Conservation (phyloP, 1,140 invertebrate species). For the Dendrolimus punctatus region DNA sequence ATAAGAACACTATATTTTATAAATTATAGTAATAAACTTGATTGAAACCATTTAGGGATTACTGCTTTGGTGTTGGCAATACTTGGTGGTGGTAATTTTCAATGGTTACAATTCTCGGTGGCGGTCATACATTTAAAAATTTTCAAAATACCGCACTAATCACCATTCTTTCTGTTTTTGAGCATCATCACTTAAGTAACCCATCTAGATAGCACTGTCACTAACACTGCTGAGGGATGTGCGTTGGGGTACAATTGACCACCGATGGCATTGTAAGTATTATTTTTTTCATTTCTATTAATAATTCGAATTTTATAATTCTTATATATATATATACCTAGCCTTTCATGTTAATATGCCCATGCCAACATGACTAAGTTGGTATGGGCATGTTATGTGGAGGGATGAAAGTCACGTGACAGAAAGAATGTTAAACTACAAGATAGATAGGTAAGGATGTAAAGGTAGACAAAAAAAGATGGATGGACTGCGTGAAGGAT, state of each 20-base stretch:
- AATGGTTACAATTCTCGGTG: background rate
- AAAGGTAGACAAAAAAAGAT: too few species aligned
- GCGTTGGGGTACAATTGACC: conserved; percentile 6
- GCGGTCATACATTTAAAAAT: background rate
- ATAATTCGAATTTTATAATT: too few species aligned
- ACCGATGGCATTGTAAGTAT: conserved; percentile 32
- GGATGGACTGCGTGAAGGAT: too few species aligned
- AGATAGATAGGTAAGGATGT: too few species aligned
- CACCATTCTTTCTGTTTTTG: conserved; percentile 39
- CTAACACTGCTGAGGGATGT: conserved; percentile 15
- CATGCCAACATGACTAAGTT: too few species aligned
- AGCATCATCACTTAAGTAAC: conserved; percentile 42
- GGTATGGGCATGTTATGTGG: too few species aligned
- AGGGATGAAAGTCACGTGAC: too few species aligned
- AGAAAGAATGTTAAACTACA: too few species aligned
- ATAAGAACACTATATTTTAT: too few species aligned
- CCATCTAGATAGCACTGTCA: conserved; percentile 29
- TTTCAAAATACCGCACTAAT: conserved; percentile 34
- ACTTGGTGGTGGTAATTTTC: conserved; percentile 26
- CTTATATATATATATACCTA: too few species aligned
- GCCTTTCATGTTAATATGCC: too few species aligned
- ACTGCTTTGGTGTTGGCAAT: conserved; percentile 29
- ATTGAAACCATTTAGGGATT: conserved; percentile 5
- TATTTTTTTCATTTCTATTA: background rate
- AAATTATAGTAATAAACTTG: too few species aligned